Evolutionary conservation across 2,797 vertebrate species (phyloP).

Genomic region (Gouania willdenowi): DNA sequence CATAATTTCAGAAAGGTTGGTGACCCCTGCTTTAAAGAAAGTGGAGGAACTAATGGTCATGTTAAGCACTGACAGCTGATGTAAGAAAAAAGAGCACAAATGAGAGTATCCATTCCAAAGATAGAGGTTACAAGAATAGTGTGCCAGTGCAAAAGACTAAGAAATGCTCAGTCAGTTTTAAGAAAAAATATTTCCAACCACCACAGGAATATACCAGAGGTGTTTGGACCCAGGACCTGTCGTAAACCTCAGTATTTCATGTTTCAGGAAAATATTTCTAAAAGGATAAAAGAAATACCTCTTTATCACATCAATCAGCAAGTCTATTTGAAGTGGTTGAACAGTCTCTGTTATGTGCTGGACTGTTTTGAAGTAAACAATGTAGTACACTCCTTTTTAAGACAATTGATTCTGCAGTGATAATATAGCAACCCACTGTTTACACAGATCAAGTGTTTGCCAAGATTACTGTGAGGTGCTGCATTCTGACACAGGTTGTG

Average conservation of each 20-base stretch:
- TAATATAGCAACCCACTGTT: conserved; percentile 57
- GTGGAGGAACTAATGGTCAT: background rate
- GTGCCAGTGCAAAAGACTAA: background rate
- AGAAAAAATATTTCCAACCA: background rate
- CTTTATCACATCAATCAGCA: background rate
- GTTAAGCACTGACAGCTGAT: background rate
- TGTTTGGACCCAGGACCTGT: background rate
- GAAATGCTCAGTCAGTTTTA: background rate
- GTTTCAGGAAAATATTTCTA: background rate
- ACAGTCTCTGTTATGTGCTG: background rate
- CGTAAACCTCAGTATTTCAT: background rate
- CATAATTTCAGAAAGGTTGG: too few species aligned
- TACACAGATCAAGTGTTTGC: conserved; percentile 62
- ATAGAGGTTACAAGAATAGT: background rate
- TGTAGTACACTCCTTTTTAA: conserved; percentile 23
- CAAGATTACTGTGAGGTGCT: conserved; percentile 64
- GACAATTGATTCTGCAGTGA: conserved; percentile 39
- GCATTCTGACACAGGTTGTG: conserved; percentile 65
- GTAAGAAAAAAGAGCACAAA: conserved; percentile 3
- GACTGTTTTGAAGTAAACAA: conserved; percentile 33
- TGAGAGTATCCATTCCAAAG: background rate
- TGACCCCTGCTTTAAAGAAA: background rate
- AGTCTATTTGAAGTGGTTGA: conserved; percentile 1
- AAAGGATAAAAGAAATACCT: background rate
- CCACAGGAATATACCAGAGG: background rate